phyloP scores from a whole-genome alignment of 2,888 invertebrate genomes.

The Ellobium chinense region DNA sequence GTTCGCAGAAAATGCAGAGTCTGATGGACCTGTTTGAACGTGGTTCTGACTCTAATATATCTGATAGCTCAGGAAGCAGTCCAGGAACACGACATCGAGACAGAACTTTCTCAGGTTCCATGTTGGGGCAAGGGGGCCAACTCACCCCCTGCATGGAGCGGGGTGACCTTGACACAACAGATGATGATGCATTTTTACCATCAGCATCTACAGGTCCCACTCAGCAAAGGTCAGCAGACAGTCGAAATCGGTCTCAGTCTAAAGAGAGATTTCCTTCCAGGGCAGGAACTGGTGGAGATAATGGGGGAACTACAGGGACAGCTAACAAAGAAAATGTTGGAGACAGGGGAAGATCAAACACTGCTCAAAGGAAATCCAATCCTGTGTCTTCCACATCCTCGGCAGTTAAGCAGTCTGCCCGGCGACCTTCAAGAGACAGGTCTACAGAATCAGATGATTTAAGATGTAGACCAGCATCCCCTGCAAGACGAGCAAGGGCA shows the following conservation, averaged over 20 bases:
- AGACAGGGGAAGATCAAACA: conserved; percentile 22
- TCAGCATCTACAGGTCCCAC: neutral
- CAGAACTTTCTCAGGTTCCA: conserved; percentile 41
- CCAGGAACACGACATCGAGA: conserved; percentile 26
- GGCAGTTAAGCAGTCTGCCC: neutral
- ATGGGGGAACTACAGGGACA: too few species aligned
- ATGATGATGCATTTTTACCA: conserved; percentile 44
- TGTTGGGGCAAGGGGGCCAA: conserved; percentile 1
- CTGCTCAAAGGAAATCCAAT: conserved; percentile 20
- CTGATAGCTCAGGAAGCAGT: conserved; percentile 52
- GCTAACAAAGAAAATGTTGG: neutral
- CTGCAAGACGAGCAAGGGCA: conserved; percentile 30
- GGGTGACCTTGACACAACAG: conserved; percentile 20
- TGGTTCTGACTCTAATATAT: conserved; percentile 54
- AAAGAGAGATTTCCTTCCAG: conserved; percentile 19
- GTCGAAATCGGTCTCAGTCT: neutral
- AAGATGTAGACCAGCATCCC: conserved; percentile 23
- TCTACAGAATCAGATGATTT: neutral
- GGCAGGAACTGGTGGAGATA: neutral
- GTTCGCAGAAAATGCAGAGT: conserved; percentile 67
- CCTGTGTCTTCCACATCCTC: neutral
- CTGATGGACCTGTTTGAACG: conserved; percentile 70
- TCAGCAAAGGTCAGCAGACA: too few species aligned
- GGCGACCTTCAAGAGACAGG: neutral
- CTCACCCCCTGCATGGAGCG: conserved; percentile 39